These are phyloP conservation scores for Tauraco hartlaubi DNA, from an alignment of 2,797 vertebrate species.

Conservation along the genomic window DNA sequence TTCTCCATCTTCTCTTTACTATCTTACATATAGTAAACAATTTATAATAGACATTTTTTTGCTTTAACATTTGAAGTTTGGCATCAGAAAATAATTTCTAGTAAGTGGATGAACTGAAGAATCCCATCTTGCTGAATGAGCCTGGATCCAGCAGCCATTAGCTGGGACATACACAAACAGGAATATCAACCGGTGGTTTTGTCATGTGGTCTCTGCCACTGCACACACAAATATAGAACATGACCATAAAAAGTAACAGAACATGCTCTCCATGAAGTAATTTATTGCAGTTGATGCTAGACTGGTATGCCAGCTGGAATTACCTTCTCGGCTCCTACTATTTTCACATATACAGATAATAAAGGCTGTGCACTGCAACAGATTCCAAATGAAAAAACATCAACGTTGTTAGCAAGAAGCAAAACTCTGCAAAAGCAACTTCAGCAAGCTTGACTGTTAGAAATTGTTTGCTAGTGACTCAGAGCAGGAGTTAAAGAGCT, in stretches of 20 bases:
- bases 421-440: constrained; percentile 17
- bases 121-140: constrained; percentile 25
- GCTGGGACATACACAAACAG: constrained; percentile 72
- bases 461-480: constrained; percentile 25
- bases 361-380: not conserved
- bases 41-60: constrained; percentile 13
- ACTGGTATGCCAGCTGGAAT: constrained; percentile 82
- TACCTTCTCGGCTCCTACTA: constrained; percentile 76
- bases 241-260: constrained; percentile 99
- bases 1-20: not conserved
- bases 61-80: constrained; percentile 17
- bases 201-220: constrained; percentile 78
- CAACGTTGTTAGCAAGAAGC: not conserved
- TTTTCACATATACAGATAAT: constrained; percentile 67
- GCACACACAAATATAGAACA: constrained; percentile 98
- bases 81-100: not conserved
- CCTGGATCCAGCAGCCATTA: constrained; percentile 30
- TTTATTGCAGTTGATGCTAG: constrained; percentile 80
- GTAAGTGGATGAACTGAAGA: not conserved
- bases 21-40: not conserved
- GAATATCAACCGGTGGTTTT: constrained; percentile 79
- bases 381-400: constrained; percentile 5
- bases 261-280: constrained; percentile 82
- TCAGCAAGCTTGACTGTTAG: not conserved
- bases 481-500: not conserved